phyloP scores from a whole-genome alignment of 2,888 invertebrate genomes.

The Leptopterna dolabrata region DNA sequence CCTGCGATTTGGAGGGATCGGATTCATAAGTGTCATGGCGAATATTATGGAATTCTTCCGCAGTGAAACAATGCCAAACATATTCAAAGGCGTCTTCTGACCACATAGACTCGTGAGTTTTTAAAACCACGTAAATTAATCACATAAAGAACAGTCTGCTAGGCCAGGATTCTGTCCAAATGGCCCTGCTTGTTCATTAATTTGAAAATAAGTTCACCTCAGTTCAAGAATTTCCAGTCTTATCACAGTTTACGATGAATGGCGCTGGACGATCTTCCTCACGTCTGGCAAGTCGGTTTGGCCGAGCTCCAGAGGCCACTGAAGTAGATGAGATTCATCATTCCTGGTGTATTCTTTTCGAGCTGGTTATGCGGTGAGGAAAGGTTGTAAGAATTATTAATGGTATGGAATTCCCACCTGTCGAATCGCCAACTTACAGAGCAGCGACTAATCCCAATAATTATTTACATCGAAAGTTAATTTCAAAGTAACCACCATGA shows the following conservation, averaged over 20 bases:
- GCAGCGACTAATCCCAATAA: not conserved
- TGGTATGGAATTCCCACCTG: not conserved
- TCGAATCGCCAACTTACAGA: not conserved
- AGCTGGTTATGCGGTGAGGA: not conserved
- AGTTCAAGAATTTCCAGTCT: conserved; percentile 12
- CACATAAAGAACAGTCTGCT: not conserved
- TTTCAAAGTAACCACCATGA: no score
- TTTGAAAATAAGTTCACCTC: not conserved
- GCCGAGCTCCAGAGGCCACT: conserved; percentile 10
- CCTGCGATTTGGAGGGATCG: no score
- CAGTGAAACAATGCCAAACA: no score
- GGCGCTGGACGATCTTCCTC: conserved; percentile 14
- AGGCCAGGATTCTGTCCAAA: not conserved
- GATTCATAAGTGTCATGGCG: no score
- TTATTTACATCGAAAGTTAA: no score
- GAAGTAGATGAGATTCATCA: conserved; percentile 32
- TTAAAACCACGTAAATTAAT: no score
- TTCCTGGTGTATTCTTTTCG: conserved; percentile 7
- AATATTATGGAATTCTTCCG: no score
- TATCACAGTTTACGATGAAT: conserved; percentile 21
- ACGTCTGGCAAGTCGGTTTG: conserved; percentile 22
- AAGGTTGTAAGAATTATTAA: not conserved
- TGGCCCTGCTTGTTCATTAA: not conserved
- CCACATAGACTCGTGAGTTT: no score
- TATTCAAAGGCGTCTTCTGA: no score